Evolutionary conservation across 2,888 invertebrate species (phyloP).

Genomic region (Stegophylla sp.): DNA sequence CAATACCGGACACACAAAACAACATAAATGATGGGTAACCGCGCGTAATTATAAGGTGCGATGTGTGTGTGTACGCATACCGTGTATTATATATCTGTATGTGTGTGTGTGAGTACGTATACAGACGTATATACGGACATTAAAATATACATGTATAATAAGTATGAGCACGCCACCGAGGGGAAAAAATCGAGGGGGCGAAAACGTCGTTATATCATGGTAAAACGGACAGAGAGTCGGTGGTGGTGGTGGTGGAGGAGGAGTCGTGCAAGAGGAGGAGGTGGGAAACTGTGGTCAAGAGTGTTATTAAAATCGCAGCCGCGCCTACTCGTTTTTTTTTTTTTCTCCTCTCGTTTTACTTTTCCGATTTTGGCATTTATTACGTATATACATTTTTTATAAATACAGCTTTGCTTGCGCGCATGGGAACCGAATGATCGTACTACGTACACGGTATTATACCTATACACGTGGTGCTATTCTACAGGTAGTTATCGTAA

Average conservation of each 20-base stretch:
- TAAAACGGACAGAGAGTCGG: not conserved
- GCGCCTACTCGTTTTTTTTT: conserved; percentile 44
- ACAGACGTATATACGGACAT: not conserved
- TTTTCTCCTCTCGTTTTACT: not conserved
- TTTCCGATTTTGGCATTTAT: conserved; percentile 32
- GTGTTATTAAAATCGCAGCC: conserved; percentile 53
- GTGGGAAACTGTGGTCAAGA: conserved; percentile 46
- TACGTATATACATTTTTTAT: not conserved
- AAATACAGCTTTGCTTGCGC: not conserved
- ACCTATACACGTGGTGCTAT: no score
- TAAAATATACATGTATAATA: not conserved
- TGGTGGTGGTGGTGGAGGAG: not conserved
- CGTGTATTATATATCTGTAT: not conserved
- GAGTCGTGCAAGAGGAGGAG: conserved; percentile 12
- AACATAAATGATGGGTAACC: conserved; percentile 18
- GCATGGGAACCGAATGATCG: conserved; percentile 11
- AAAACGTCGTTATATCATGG: conserved; percentile 8
- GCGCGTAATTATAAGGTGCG: conserved; percentile 56
- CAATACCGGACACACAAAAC: no score
- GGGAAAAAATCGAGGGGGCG: conserved; percentile 25
- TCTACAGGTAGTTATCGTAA: no score
- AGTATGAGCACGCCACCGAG: not conserved
- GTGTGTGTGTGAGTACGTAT: not conserved
- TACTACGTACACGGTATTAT: no score
- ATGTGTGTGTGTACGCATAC: not conserved